Evolutionary conservation across 1,140 invertebrate genomes (phyloP).

Genomic region (Drosophila repleta): DNA sequence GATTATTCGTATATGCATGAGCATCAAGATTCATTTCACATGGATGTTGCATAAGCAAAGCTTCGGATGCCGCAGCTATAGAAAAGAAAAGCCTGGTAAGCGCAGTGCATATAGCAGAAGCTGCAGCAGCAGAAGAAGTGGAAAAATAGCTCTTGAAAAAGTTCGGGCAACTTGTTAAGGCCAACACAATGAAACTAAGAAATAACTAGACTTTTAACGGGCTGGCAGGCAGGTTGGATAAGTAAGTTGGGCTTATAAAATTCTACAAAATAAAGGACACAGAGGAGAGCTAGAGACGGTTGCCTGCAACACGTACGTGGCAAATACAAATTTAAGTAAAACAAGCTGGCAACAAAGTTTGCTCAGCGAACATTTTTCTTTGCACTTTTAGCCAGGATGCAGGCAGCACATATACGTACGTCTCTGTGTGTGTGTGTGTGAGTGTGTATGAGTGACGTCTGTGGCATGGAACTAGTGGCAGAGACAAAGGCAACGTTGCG

Average conservation of each 20-base stretch:
- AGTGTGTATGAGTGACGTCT: constrained; percentile 24
- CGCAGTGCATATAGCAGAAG: background rate
- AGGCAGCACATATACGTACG: constrained; percentile 16
- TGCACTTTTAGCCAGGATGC: constrained; percentile 46
- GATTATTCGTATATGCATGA: constrained; percentile 37
- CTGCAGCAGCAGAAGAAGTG: too few species aligned
- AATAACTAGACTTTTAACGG: constrained; percentile 40
- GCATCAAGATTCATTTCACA: constrained; percentile 27
- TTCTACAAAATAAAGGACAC: background rate
- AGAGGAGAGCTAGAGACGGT: background rate
- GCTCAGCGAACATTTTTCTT: constrained; percentile 40
- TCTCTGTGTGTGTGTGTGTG: background rate
- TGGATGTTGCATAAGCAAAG: constrained; percentile 10
- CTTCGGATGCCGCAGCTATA: constrained; percentile 1
- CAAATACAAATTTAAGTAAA: constrained; percentile 70
- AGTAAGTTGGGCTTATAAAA: constrained; percentile 32
- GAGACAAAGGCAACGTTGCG: constrained; percentile 42
- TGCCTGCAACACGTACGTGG: constrained; percentile 32
- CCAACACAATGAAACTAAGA: constrained; percentile 12
- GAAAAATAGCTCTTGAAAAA: constrained; percentile 10
- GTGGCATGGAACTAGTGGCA: constrained; percentile 16
- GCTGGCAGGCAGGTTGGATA: constrained; percentile 5
- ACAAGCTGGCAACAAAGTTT: constrained; percentile 73
- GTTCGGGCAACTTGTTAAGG: constrained; percentile 11
- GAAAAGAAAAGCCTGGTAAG: background rate